Evolutionary conservation across 2,888 invertebrate species (phyloP), one percentile per base, ranked within the genome.

Genomic region (Lochmaea capreae): DNA sequence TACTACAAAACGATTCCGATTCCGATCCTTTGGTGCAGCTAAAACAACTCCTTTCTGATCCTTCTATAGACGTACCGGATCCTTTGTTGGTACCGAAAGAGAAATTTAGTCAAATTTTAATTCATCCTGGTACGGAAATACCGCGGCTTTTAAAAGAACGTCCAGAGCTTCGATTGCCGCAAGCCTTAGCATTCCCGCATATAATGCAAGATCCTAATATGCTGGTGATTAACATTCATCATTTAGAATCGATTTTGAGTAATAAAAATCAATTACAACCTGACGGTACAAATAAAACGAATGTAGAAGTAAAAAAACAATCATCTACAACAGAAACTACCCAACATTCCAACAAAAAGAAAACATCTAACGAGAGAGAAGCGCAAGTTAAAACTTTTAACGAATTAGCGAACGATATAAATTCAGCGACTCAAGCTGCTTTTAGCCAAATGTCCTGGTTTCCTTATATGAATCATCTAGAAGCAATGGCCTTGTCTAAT

Each of bases 21-120:
- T 89, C 88, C n/a, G 89, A 88, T 18, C 73, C 77, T 49, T 66
- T 78, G 49, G 90, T 90, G 83, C 93, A 95, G 0, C 84, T 94
- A 8, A 91, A 91, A 73, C 95, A 95, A 83, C 87, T 95, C 10
- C 91, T 92, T 79, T 89, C 92, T 83, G 88, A 95, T 33, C 89
- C 93, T 75, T 89, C 89, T 65, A 90, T 93, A 82, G 91, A 92
- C 84, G 91, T 95, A 83, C 95, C 95, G 58, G 95, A 95, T 88
- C 95, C 95, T 11, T 89, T 95, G 81, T 86, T 95, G 75, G 92
- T 95, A 76, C 95, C 95, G 67, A 93, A 94, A 86, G 92, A 94
- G 82, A 91, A 91, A 81, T 87, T 95, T 65, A 92, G 92, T 67
- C 90, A 90, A 22, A 91, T 95, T 52, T 88, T 95, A 33, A 90